Evolutionary conservation across 2,888 invertebrate species (phyloP).

Genomic region (Orthonychiurus folsomi): DNA sequence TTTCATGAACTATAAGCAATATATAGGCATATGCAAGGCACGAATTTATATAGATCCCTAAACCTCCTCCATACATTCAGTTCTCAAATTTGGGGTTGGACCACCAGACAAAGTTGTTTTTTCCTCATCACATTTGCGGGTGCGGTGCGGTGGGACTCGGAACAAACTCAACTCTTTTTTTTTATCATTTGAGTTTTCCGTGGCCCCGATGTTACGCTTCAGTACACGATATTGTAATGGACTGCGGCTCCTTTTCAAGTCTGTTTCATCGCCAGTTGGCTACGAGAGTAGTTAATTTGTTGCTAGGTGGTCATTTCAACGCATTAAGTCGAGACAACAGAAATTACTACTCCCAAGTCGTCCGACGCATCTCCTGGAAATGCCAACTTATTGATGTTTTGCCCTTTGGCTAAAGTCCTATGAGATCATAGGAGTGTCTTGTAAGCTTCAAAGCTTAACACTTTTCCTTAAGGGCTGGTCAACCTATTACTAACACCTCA

Average conservation of each 20-base stretch:
- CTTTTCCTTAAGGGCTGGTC: too few relatives aligned
- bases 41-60: too few relatives aligned
- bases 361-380: neutral
- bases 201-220: neutral
- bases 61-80: too few relatives aligned
- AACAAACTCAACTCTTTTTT: too few relatives aligned
- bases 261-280: constrained; percentile 27
- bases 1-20: too few relatives aligned
- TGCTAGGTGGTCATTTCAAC: constrained; percentile 39
- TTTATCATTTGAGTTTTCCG: neutral
- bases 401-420: neutral
- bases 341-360: constrained; percentile 24
- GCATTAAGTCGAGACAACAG: constrained; percentile 33
- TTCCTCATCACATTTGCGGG: neutral
- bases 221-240: neutral
- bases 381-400: neutral
- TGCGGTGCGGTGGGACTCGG: too few relatives aligned
- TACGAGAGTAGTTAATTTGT: constrained; percentile 30
- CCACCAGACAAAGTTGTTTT: neutral
- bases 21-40: too few relatives aligned
- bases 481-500: neutral
- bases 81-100: neutral
- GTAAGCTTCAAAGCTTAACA: too few relatives aligned
- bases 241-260: constrained; percentile 32
- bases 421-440: too few relatives aligned